Conservation (phyloP, 2,888 invertebrate genomes). For the Sipha maydis region DNA sequence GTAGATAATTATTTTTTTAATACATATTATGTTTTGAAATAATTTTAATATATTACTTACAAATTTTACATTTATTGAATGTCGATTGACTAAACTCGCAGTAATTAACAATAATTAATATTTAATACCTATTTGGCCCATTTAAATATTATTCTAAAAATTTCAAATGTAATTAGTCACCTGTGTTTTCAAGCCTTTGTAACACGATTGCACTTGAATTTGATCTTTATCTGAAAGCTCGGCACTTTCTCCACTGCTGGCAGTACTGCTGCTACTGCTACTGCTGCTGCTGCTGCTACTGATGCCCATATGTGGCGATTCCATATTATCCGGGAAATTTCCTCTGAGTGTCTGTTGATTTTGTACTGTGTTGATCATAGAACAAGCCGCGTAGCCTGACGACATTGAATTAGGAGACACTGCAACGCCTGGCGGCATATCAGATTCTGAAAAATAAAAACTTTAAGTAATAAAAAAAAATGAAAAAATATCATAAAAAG, state of each 20-base stretch:
- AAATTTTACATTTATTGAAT: too few species aligned
- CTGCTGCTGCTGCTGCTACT: constrained; percentile 63
- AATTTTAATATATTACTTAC: background rate
- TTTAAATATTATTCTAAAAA: background rate
- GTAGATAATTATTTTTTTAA: background rate
- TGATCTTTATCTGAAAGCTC: constrained; percentile 74
- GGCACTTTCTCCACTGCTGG: constrained; percentile 66
- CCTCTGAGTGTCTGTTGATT: constrained; percentile 2
- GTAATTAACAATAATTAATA: too few species aligned
- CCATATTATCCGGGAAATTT: constrained; percentile 28
- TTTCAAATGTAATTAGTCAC: constrained; percentile 66
- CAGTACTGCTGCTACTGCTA: constrained; percentile 62
- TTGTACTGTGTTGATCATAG: constrained; percentile 19
- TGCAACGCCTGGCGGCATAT: constrained; percentile 48
- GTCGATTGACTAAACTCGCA: too few species aligned
- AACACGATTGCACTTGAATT: constrained; percentile 78
- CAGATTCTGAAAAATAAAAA: constrained; percentile 21
- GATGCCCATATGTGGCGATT: constrained; percentile 64
- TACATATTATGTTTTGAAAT: background rate
- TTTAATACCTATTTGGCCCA: background rate
- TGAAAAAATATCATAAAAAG: background rate
- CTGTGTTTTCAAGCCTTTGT: constrained; percentile 81
- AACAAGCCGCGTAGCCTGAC: constrained; percentile 50
- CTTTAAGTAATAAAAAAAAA: background rate
- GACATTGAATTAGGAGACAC: constrained; percentile 35